phyloP scores from a whole-genome alignment of 2,888 invertebrate species.

The Ochropleura leucogaster region DNA sequence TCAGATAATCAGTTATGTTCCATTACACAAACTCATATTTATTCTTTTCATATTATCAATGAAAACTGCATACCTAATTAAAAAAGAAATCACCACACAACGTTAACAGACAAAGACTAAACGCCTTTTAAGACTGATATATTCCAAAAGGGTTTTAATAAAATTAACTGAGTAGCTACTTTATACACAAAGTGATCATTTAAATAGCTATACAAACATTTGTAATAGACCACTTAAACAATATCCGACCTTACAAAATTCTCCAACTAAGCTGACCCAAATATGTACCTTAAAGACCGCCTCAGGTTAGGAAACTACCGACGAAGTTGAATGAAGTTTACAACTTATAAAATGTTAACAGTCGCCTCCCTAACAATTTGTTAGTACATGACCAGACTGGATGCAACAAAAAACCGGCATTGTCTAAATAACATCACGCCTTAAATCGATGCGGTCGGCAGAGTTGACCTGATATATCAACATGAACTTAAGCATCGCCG shows the following conservation, averaged over 20 bases:
- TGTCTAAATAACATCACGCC: not conserved
- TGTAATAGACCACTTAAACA: slow-evolving; percentile 23
- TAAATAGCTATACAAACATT: slow-evolving; percentile 28
- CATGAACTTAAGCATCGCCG: not conserved
- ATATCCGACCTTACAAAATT: slow-evolving; percentile 32
- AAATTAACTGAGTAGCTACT: not conserved
- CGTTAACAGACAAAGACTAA: not conserved
- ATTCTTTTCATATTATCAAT: not conserved
- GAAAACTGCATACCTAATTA: not conserved
- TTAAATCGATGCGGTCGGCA: no score
- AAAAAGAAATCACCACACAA: not conserved
- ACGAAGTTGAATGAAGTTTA: slow-evolving; percentile 55
- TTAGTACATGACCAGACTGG: slow-evolving; percentile 22
- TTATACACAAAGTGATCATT: not conserved
- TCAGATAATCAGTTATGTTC: not conserved
- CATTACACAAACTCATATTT: not conserved
- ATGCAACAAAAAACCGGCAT: not conserved
- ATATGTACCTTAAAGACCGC: slow-evolving; percentile 36
- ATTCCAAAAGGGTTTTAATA: not conserved
- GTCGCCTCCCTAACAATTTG: slow-evolving; percentile 37
- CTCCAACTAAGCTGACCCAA: slow-evolving; percentile 8
- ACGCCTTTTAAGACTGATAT: not conserved
- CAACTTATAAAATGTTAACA: slow-evolving; percentile 56
- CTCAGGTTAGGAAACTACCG: slow-evolving; percentile 24
- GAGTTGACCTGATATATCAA: not conserved